Conservation (phyloP, 2,113 vertebrate species). For the Charadrius vociferus region DNA sequence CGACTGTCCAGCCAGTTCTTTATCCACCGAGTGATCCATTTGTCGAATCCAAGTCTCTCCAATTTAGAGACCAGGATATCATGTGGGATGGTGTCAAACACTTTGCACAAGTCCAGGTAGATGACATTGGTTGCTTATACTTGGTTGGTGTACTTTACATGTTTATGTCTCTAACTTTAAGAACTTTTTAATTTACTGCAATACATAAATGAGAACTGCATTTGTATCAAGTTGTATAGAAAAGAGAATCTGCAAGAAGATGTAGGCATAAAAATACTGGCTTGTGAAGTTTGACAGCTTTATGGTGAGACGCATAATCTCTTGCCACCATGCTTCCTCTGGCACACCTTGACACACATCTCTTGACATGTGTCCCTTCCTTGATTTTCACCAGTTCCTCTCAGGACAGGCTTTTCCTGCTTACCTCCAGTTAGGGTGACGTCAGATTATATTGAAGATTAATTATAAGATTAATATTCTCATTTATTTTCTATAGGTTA, state of each 20-base stretch:
- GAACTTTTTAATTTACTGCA: not conserved
- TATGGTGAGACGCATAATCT: not conserved
- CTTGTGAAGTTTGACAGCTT: not conserved
- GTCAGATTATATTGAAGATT: not conserved
- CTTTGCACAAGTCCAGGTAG: no score
- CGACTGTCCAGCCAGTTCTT: no score
- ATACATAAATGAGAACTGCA: not conserved
- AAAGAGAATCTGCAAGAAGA: not conserved
- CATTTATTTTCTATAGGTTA: not conserved
- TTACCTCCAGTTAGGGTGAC: not conserved
- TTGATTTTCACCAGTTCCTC: not conserved
- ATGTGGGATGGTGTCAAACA: no score
- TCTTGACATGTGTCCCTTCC: not conserved
- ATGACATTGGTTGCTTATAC: no score
- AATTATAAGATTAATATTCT: not conserved
- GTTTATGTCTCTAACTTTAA: not conserved
- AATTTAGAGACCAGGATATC: no score
- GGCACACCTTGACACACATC: not conserved
- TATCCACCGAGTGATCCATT: no score
- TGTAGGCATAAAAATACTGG: not conserved
- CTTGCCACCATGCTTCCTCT: not conserved
- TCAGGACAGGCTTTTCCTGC: not conserved
- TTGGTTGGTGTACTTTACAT: not conserved
- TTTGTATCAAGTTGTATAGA: not conserved
- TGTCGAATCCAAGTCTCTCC: no score